Percentiles rank a stretch among this genome's conserved stretches.
Evolutionary conservation across 2,113 vertebrate species (phyloP).

Genomic region (cat (Felis catus)): DNA sequence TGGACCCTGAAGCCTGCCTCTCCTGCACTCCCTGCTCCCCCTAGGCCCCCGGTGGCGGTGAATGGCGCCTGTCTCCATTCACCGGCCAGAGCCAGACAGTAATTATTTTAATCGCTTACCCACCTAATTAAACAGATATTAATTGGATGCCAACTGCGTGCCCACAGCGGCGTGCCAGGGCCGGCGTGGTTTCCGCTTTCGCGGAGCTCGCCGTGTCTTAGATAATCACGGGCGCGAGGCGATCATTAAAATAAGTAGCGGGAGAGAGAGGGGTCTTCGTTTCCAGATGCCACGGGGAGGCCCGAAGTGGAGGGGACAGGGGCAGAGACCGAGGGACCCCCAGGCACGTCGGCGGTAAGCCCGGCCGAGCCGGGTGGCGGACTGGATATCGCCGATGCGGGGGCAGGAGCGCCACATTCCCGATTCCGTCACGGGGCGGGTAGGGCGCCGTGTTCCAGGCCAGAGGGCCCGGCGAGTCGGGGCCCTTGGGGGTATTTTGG

Average conservation of each 20-base stretch:
- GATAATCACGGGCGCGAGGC: not conserved
- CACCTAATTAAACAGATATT: constrained; percentile 69
- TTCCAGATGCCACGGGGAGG: not conserved
- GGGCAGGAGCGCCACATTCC: fast-evolving
- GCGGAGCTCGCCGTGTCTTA: not conserved
- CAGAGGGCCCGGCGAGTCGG: fast-evolving
- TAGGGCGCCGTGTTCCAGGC: not conserved
- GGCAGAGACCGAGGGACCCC: not conserved
- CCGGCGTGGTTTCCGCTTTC: not conserved
- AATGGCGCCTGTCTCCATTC: constrained; percentile 4
- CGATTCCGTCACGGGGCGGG: fast-evolving
- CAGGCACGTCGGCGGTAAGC: not conserved
- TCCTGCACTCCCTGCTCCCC: not conserved
- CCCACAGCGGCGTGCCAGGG: not conserved
- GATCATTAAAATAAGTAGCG: not conserved
- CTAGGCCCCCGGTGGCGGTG: not conserved
- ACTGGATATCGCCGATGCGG: fast-evolving
- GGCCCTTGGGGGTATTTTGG: not conserved
- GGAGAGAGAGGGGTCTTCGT: constrained; percentile 15
- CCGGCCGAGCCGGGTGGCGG: not conserved
- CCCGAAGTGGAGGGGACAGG: not conserved
- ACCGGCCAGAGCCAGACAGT: constrained; percentile 46
- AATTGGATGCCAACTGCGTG: constrained; percentile 42
- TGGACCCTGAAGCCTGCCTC: not conserved
- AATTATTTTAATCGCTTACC: constrained; percentile 67